Evolutionary conservation across 2,113 vertebrate genomes (phyloP).

Genomic region (Telmatochromis sp.): DNA sequence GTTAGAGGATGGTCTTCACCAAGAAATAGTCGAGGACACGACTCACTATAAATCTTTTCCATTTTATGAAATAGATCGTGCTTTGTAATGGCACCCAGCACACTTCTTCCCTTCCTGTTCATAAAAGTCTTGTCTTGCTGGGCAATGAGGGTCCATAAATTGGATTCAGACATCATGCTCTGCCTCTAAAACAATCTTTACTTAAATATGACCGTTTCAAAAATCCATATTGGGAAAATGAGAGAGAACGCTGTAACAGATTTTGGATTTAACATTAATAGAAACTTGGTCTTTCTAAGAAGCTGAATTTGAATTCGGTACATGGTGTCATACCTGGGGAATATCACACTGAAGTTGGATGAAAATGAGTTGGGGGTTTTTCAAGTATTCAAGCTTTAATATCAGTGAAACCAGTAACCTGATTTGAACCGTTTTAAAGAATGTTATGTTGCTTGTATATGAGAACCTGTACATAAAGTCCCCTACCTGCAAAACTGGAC

Average conservation of each 20-base stretch:
- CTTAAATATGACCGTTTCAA: not conserved
- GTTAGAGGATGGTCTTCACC: not conserved
- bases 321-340: not conserved
- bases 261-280: not conserved
- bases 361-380: not conserved
- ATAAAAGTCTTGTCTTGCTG: not conserved
- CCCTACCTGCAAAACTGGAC: not conserved
- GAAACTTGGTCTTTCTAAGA: not conserved
- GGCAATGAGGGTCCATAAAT: not conserved
- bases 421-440: not conserved
- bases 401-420: not conserved
- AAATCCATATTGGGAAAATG: not conserved
- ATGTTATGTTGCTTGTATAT: not conserved
- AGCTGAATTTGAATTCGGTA: not conserved
- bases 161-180: not conserved
- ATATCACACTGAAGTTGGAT: not conserved
- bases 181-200: not conserved
- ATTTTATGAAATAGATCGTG: not conserved
- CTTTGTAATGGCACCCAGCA: not conserved
- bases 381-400: not conserved
- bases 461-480: not conserved
- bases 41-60: not conserved
- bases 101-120: not conserved
- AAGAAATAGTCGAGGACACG: not conserved
- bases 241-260: not conserved